Base-by-base conservation (phyloP, 2,113 vertebrate genomes). In the Aspiorhynchus laticeps region DNA sequence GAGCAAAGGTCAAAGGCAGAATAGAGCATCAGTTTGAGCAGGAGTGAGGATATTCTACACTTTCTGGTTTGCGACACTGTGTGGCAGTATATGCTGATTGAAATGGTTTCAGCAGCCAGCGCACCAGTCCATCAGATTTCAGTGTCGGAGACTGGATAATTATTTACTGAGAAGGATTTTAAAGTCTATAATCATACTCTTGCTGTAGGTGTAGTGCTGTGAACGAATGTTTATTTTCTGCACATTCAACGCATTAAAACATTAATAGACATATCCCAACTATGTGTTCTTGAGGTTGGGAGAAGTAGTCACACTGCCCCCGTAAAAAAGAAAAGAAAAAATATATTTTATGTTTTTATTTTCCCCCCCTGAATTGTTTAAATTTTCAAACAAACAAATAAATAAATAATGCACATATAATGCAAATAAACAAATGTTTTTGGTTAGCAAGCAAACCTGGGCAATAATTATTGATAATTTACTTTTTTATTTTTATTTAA, bases 31-130 rank as follows among this genome's bases (percentile, higher is more conserved):
- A 65, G 5, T 36, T 36, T 36, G 36, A 36, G 36, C 46, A 15
- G 46, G 10, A 63, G 59, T 26, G 7, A n/a, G 14, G 15, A n/a
- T 12, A 15, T 3, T n/a, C 19, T 36, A 19, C 10, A 11, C 5
- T 6, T 67, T 92, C 92, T 86, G 85, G 63, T 87, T 91, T 88
- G 90, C 83, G 90, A 94, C 94, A 93, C 94, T 92, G 86, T 92
- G 94, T 93, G 95, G 94, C 94, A 95, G 93, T 94, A 91, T 95
- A 95, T 91, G 88, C 94, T 94, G 79, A 41, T 6, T 43, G 6
- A 63, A 26, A 43, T 8, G 33, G 17, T 8, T 59, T 59, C 31
- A 79, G 51, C 48, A 1, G 26, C 3, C 14, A 8, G 3, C 7
- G 43, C 75, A 19, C 8, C 46, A 7, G 33, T 80, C 53, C 53